Percentiles rank a stretch among this genome's conserved stretches.
These are phyloP conservation scores for Dallia pectoralis DNA, from an alignment of 2,797 vertebrate species.

Conservation along the genomic window DNA sequence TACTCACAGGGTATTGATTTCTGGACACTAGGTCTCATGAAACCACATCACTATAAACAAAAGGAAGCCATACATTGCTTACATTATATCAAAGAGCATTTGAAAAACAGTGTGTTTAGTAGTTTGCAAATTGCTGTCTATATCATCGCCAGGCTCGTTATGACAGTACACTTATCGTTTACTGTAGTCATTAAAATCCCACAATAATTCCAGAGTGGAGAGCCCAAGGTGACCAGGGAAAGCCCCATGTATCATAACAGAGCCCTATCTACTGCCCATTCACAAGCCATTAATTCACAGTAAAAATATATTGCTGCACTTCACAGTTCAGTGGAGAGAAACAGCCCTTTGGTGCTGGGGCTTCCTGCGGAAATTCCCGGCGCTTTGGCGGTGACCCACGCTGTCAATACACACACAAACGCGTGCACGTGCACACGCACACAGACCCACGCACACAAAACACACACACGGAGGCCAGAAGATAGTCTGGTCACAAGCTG, in stretches of 20 bases:
- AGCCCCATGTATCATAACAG: conserved; percentile 58
- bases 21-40: conserved; percentile 33
- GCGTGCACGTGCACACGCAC: background rate
- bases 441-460: conserved; percentile 13
- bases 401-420: conserved; percentile 10
- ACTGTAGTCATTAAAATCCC: conserved; percentile 33
- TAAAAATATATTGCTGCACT: conserved; percentile 65
- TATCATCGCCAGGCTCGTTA: conserved; percentile 22
- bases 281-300: conserved; percentile 48
- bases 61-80: conserved; percentile 11
- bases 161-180: conserved; percentile 41
- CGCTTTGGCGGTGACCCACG: conserved; percentile 31
- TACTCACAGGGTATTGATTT: conserved; percentile 60
- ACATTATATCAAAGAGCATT: background rate
- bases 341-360: conserved; percentile 40
- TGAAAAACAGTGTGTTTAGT: conserved; percentile 10
- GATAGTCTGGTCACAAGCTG: conserved; percentile 21
- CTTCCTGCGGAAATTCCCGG: conserved; percentile 24
- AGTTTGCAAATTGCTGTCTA: conserved; percentile 29
- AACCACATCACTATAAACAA: conserved; percentile 49
- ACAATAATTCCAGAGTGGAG: conserved; percentile 43
- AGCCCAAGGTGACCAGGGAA: conserved; percentile 57
- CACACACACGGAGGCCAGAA: conserved; percentile 19
- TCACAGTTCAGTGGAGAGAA: conserved; percentile 68
- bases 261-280: conserved; percentile 51